Conservation (phyloP, 2,888 invertebrate species). For the Heliconius sara region DNA sequence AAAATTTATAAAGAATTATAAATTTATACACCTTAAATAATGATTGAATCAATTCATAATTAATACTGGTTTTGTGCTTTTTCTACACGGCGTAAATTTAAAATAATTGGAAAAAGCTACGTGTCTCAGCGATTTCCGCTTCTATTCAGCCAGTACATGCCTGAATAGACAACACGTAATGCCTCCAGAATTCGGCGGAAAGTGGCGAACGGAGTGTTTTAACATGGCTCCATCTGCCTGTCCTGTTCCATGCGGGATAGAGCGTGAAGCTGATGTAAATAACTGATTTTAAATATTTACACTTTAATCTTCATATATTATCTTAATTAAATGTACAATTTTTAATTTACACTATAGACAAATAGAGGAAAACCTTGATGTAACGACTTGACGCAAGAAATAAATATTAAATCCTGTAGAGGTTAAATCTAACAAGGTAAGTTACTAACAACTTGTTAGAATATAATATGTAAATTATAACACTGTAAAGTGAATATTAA, state of each 20-base stretch:
- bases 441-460: not conserved
- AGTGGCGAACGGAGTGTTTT: too few relatives aligned
- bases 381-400: constrained; percentile 1
- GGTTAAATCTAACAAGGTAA: constrained; percentile 5
- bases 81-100: not conserved
- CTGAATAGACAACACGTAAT: too few relatives aligned
- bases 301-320: not conserved
- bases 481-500: not conserved
- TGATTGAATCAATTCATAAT: not conserved
- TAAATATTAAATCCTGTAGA: constrained; percentile 6
- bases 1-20: too few relatives aligned
- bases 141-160: not conserved
- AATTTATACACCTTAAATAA: not conserved
- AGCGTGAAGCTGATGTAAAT: not conserved
- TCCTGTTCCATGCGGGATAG: too few relatives aligned
- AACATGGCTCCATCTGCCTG: too few relatives aligned
- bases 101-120: not conserved
- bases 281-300: not conserved
- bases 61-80: not conserved
- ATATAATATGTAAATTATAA: constrained; percentile 11
- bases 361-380: constrained; percentile 21
- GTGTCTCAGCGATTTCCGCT: constrained; percentile 8
- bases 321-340: not conserved
- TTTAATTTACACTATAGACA: not conserved
- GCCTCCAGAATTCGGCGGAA: too few relatives aligned